Conservation (phyloP, 2,888 invertebrate species). For the Geophilus truncorum region DNA sequence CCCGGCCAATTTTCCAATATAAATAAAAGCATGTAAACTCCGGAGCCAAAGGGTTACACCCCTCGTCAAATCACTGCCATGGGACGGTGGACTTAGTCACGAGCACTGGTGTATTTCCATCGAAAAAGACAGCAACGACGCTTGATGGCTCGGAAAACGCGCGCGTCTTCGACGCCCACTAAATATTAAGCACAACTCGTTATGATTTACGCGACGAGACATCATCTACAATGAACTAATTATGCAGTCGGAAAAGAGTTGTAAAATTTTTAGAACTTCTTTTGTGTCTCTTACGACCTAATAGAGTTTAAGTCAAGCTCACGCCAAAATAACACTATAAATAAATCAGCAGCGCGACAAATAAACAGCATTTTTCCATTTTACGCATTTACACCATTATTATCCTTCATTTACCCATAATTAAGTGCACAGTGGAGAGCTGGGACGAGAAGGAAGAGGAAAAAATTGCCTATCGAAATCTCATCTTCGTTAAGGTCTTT, state of each 20-base stretch:
- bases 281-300: neutral
- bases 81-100: slow-evolving; percentile 15
- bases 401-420: neutral
- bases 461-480: neutral
- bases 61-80: neutral
- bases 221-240: slow-evolving; percentile 5
- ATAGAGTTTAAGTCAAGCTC: neutral
- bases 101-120: neutral
- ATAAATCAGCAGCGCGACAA: neutral
- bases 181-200: neutral
- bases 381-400: neutral
- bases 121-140: neutral
- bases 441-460: neutral
- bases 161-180: slow-evolving; percentile 4
- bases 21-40: neutral
- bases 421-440: neutral
- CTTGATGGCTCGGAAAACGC: neutral
- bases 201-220: neutral
- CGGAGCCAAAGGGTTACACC: slow-evolving; percentile 10
- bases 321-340: neutral
- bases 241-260: slow-evolving; percentile 16
- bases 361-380: neutral
- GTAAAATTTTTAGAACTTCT: slow-evolving; percentile 4
- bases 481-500: neutral
- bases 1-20: neutral